Evolutionary conservation across 2,888 invertebrate species (phyloP), one percentile per base, ranked within the genome.

Genomic region (Mycalesis mineus): DNA sequence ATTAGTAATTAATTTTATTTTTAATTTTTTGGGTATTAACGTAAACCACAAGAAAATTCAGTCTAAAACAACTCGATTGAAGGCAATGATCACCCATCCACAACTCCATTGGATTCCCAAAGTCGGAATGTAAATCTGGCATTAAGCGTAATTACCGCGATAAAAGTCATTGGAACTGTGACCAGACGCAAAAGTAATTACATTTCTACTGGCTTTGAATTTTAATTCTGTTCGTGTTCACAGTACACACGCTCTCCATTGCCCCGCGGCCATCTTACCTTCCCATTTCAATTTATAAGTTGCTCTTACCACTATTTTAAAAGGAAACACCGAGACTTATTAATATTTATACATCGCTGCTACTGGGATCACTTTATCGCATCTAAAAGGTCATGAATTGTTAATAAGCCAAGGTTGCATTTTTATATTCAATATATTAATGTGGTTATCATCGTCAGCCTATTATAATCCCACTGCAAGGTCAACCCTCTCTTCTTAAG

Each of bases 191-290:
- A 76, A 77, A 81, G 84, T 84, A 87, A 87, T 88, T 86, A 84
- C 82, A 80, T 84, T 84, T 84, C 82, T 86, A 84, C 87, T 74
- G 73, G 78, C 80, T 87, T 83, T 87, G 88, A 87, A 87, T 88
- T 86, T 84, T 81, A 88, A 88, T 48, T 14, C 53, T 51, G 60
- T 52, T 39, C 48, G 7, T n/a, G 41, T 36, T 11, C 44, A 39
- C 48, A 22, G 42, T 49, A 22, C 49, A 58, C 45, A 53, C 49
- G 50, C 49, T 28, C 37, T 15, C 29, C 37, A 17, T 48, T 37
- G 54, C 41, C 37, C 51, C 33, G 55, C 51, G 54, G 50, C 45
- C 55, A 51, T 55, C 51, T 60, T 55, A 49, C 54, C 54, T 51
- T 61, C 31, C 51, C 39, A 42, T 61, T 57, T 51, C 47, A 57